Conservation (phyloP, 2,797 vertebrate species). For the Pagetopsis macropterus region DNA sequence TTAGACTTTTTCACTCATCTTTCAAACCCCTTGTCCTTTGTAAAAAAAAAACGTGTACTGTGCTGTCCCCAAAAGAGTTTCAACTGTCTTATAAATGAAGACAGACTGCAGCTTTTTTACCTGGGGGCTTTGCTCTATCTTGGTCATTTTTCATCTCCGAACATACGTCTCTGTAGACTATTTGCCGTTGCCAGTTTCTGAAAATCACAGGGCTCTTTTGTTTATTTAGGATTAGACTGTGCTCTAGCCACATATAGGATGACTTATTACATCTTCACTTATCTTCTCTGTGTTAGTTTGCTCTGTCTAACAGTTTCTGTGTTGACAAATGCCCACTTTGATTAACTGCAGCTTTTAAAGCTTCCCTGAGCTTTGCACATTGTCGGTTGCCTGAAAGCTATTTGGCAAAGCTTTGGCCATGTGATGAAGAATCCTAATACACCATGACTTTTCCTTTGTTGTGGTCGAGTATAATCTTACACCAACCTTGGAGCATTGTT, state of each 20-base stretch:
- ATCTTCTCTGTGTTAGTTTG: neutral
- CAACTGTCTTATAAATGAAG: slow-evolving; percentile 53
- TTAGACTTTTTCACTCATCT: slow-evolving; percentile 13
- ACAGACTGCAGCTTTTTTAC: slow-evolving; percentile 37
- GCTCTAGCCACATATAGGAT: slow-evolving; percentile 9
- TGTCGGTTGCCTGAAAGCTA: slow-evolving; percentile 33
- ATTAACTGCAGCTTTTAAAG: slow-evolving; percentile 37
- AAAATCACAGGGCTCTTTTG: slow-evolving; percentile 9
- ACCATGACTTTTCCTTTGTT: slow-evolving; percentile 17
- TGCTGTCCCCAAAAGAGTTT: slow-evolving; percentile 18
- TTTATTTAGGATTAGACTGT: slow-evolving; percentile 33
- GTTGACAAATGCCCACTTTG: slow-evolving; percentile 34
- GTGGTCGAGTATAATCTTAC: neutral
- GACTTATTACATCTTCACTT: slow-evolving; percentile 22
- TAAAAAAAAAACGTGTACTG: slow-evolving; percentile 20
- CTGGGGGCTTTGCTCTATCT: slow-evolving; percentile 31
- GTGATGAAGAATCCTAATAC: slow-evolving; percentile 27
- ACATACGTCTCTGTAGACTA: slow-evolving; percentile 15
- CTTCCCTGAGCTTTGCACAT: slow-evolving; percentile 39
- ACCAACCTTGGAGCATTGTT: neutral
- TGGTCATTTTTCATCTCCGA: slow-evolving; percentile 35
- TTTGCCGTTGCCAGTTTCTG: slow-evolving; percentile 17
- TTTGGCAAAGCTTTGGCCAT: slow-evolving; percentile 18
- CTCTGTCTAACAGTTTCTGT: slow-evolving; percentile 38
- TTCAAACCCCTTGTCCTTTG: slow-evolving; percentile 23